phyloP scores from a whole-genome alignment of 1,140 invertebrate genomes.

The Pachyrhynchus sulphureomaculatus region DNA sequence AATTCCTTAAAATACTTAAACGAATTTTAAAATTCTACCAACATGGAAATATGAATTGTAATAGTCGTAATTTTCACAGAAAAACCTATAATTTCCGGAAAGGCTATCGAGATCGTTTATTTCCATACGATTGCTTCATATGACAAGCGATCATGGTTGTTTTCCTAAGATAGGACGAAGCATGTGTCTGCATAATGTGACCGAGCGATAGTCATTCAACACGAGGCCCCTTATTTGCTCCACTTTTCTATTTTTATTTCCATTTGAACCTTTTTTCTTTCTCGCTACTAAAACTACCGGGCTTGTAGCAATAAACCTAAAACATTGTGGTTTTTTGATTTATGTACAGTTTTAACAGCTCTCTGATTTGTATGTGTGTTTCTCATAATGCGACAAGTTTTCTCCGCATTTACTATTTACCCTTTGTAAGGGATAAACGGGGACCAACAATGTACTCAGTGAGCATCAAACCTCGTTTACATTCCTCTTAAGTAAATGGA shows the following conservation, averaged over 20 bases:
- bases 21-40: not conserved
- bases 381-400: constrained; percentile 24
- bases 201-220: constrained; percentile 15
- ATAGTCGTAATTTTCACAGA: constrained; percentile 21
- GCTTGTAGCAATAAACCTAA: constrained; percentile 23
- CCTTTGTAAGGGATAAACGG: constrained; percentile 22
- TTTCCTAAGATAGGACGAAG: constrained; percentile 20
- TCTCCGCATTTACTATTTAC: constrained; percentile 18
- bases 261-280: constrained; percentile 19
- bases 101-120: constrained; percentile 19
- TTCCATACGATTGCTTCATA: constrained; percentile 20
- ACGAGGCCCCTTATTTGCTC: constrained; percentile 6
- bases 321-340: constrained; percentile 27
- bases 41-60: constrained; percentile 14
- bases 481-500: constrained; percentile 21
- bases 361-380: constrained; percentile 27
- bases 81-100: constrained; percentile 21
- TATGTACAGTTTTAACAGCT: constrained; percentile 28
- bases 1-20: too few species aligned
- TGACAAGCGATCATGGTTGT: constrained; percentile 25
- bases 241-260: constrained; percentile 15
- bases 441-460: constrained; percentile 23
- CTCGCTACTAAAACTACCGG: constrained; percentile 18
- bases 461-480: constrained; percentile 22
- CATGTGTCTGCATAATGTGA: constrained; percentile 32